These are phyloP conservation scores for Lysiphlebus fabarum DNA, from an alignment of 1,140 invertebrate species.

Conservation along the genomic window DNA sequence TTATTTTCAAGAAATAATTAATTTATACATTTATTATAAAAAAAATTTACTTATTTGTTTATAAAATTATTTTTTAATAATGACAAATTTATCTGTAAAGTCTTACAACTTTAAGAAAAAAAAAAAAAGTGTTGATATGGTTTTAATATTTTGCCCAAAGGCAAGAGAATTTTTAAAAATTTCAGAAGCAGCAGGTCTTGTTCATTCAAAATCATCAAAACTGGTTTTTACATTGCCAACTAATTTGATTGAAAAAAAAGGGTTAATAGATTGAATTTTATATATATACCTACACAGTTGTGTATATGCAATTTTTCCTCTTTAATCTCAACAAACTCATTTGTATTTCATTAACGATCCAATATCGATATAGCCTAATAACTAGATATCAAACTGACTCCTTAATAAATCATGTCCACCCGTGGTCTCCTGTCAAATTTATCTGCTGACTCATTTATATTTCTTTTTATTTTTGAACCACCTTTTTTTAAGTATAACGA, in stretches of 20 bases:
- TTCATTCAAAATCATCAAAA: slow-evolving; percentile 18
- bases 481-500: neutral
- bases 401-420: neutral
- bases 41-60: no score
- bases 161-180: no score
- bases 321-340: slow-evolving; percentile 7
- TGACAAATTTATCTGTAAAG: no score
- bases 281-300: slow-evolving; percentile 4
- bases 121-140: slow-evolving; percentile 13
- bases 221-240: slow-evolving; percentile 33
- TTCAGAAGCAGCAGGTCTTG: no score
- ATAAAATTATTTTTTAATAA: slow-evolving; percentile 12
- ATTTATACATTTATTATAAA: no score
- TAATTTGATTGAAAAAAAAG: slow-evolving; percentile 29
- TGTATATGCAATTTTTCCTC: neutral
- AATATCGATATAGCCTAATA: slow-evolving; percentile 14
- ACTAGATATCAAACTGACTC: neutral
- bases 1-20: no score
- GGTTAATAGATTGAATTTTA: slow-evolving; percentile 1
- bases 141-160: neutral
- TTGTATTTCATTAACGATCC: slow-evolving; percentile 18
- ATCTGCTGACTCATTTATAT: neutral
- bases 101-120: no score
- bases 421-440: neutral
- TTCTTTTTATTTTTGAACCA: neutral